A percentile compares a stretch with the other conserved stretches of the same genome.
phyloP scores from a whole-genome alignment of 2,113 vertebrate species.

The Mustela lutreola region DNA sequence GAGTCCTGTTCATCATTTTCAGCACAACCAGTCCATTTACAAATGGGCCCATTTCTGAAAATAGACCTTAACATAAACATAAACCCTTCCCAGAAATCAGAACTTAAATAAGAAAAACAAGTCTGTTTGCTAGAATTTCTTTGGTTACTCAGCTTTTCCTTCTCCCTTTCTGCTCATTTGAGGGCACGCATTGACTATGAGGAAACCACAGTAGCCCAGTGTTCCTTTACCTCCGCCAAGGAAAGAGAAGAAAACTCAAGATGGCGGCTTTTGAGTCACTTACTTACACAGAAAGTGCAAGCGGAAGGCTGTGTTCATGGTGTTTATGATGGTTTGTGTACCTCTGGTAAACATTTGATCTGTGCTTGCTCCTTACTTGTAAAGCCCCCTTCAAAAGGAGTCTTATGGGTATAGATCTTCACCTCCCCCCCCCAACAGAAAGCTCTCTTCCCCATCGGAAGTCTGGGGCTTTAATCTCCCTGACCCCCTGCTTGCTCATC shows the following conservation, averaged over 20 bases:
- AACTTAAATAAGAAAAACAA: conserved; percentile 67
- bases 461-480: conserved; percentile 82
- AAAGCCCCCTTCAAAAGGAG: conserved; percentile 81
- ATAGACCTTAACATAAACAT: conserved; percentile 43
- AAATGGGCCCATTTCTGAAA: conserved; percentile 45
- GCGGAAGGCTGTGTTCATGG: not conserved
- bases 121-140: conserved; percentile 63
- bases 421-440: conserved; percentile 68
- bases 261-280: not conserved
- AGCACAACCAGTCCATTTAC: conserved; percentile 38
- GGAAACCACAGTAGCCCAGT: conserved; percentile 70
- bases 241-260: conserved; percentile 57
- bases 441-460: conserved; percentile 67
- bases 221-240: conserved; percentile 66
- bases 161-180: conserved; percentile 61
- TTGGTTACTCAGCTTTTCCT: not conserved
- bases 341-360: conserved; percentile 64
- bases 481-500: conserved; percentile 80
- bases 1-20: not conserved
- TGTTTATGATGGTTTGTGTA: conserved; percentile 57
- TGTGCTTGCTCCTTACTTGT: conserved; percentile 78
- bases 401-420: conserved; percentile 76
- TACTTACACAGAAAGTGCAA: not conserved
- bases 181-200: conserved; percentile 50
- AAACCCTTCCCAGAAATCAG: conserved; percentile 74